Base-by-base conservation (phyloP, 2,113 vertebrate genomes). In the Vanacampus margaritifer region DNA sequence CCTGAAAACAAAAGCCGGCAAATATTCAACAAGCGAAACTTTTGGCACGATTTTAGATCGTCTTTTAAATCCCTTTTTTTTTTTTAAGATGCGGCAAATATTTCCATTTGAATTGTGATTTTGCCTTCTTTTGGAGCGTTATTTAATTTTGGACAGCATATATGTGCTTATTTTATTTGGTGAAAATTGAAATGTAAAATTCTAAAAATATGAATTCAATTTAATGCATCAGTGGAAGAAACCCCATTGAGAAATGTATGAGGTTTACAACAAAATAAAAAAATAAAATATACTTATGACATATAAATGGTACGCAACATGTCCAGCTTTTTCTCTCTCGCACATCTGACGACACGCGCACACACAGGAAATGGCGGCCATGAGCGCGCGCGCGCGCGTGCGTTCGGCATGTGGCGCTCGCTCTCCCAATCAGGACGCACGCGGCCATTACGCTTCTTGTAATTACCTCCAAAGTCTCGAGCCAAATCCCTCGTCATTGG, bases 351-450 rank as follows among this genome's bases (percentile, higher is more conserved):
- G 67, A 62, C 68, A 66, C 50, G 67, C 61, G 72, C 43, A 24
- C 43, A 59, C 63, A 66, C 71, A 24, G 23, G 64, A 32, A 69
- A 59, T 58, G 39, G 64, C 46, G 43, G 46, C 63, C 67, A 41
- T 63, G 60, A 59, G 68, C 66, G 70, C 65, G 60, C 62, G 68
- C 66, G 70, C 80, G 53, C 68, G 74, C 72, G 80, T 75, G 39
- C 69, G 60, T 75, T 69, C 3, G 77, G 76, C 73, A 80, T 75
- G 71, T 56, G 78, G 62, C 74, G 80, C 61, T 50, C 69, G 79
- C 87, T n/a, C n/a, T n/a, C n/a, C n/a, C 90, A 90, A 89, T 92
- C 91, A 91, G 84, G 79, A 84, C 71, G 75, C 87, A 91, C 89
- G 84, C 66, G 9, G 48, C 48, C 48, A 51, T 51, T 51, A 51